A percentile compares a stretch with the other conserved stretches of the same genome.
Conservation (phyloP, 2,113 vertebrate genomes). For the Lophotis ruficrista region DNA sequence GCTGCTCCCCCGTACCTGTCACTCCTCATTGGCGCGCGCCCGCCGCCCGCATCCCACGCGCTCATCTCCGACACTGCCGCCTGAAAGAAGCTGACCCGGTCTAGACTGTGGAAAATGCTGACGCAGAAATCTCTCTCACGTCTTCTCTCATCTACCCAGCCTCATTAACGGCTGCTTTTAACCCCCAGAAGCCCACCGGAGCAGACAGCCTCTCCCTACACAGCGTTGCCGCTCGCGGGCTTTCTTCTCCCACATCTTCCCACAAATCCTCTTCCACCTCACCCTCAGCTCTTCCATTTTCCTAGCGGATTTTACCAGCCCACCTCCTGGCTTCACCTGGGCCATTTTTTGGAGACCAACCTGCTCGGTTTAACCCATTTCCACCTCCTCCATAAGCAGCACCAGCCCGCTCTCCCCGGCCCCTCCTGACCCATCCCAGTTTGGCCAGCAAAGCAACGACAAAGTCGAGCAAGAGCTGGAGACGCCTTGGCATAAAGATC, state of each 20-base stretch:
- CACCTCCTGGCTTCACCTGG: not conserved
- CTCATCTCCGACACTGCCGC: accelerated
- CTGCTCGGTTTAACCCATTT: not conserved
- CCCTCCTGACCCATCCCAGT: not conserved
- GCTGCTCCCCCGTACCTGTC: not conserved
- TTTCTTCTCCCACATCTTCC: not conserved
- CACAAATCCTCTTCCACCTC: not conserved
- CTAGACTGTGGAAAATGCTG: not conserved
- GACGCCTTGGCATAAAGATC: not conserved
- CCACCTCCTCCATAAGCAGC: not conserved
- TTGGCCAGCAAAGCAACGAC: not conserved
- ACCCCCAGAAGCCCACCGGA: accelerated
- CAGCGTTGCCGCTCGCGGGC: accelerated
- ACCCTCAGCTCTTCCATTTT: not conserved
- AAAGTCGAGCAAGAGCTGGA: not conserved
- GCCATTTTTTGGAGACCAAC: not conserved
- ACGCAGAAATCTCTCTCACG: not conserved
- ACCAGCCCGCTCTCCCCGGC: not conserved
- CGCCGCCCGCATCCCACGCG: accelerated
- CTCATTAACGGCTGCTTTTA: not conserved
- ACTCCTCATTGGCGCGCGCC: accelerated
- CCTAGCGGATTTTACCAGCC: not conserved
- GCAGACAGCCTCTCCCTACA: accelerated
- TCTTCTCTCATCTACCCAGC: not conserved
- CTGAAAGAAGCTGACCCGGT: not conserved